Conservation (phyloP, 2,888 invertebrate genomes). For the Phortica okadai region DNA sequence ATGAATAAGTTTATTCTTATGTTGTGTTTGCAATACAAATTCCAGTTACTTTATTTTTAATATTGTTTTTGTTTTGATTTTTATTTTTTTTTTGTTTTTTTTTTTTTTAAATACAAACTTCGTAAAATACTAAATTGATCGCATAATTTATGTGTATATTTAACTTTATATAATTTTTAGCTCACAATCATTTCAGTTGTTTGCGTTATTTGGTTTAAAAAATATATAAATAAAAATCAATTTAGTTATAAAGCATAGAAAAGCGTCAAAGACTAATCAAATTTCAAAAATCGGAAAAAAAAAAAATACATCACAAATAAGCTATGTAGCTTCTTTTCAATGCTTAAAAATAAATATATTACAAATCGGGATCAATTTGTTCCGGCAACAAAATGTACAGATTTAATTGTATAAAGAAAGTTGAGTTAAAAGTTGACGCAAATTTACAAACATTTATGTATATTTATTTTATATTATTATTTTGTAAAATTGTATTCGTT, state of each 20-base stretch:
- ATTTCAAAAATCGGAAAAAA: background rate
- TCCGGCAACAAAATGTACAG: conserved; percentile 9
- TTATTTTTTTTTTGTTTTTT: conserved; percentile 38
- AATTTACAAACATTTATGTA: background rate
- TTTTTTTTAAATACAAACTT: conserved; percentile 59
- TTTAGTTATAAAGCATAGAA: background rate
- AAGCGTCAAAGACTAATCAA: conserved; percentile 2
- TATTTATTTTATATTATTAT: background rate
- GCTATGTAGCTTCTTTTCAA: background rate
- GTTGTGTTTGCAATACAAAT: conserved; percentile 28
- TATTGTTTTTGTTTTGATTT: conserved; percentile 40
- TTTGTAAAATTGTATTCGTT: background rate
- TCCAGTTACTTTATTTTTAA: conserved; percentile 38
- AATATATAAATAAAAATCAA: background rate
- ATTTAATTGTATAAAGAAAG: background rate
- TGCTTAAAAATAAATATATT: background rate
- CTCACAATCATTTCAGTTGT: conserved; percentile 44
- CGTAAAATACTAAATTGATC: conserved; percentile 57
- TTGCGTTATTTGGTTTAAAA: conserved; percentile 35
- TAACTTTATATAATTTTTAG: conserved; percentile 45
- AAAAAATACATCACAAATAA: background rate
- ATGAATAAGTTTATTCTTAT: conserved; percentile 50
- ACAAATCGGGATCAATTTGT: background rate
- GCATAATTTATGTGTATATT: conserved; percentile 46
- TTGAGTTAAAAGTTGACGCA: background rate